Evolutionary conservation across 2,113 vertebrate species (phyloP).

Genomic region (Phylloscopus trochiloides): DNA sequence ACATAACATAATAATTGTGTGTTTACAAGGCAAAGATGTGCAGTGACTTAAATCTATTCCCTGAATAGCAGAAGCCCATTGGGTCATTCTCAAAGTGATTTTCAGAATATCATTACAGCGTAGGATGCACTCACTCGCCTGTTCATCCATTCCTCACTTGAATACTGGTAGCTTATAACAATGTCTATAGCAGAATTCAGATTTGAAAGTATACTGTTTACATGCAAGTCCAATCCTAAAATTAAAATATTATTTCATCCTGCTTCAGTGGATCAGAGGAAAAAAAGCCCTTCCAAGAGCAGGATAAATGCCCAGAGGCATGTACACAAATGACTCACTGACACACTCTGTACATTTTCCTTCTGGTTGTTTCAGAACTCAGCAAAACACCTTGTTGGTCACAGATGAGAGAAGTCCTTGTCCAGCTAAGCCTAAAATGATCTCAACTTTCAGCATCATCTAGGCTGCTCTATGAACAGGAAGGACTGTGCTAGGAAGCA

Average conservation of each 20-base stretch:
- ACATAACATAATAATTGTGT: background rate
- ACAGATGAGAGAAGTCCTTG: background rate
- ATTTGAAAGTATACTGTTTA: background rate
- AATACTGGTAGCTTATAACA: background rate
- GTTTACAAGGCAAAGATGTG: background rate
- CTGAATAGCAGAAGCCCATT: background rate
- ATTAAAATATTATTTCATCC: background rate
- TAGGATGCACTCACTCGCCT: background rate
- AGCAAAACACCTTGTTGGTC: background rate
- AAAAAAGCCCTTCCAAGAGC: background rate
- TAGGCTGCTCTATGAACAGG: background rate
- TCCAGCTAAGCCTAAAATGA: background rate
- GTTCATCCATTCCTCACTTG: background rate
- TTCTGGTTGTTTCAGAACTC: background rate
- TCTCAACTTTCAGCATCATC: background rate
- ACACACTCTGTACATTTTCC: background rate
- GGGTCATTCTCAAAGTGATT: background rate
- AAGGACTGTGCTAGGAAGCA: background rate
- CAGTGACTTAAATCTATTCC: background rate
- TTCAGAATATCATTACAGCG: background rate
- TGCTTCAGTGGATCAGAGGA: background rate
- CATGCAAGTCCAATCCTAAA: background rate
- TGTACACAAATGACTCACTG: background rate
- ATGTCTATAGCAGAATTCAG: background rate
- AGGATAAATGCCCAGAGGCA: background rate